These are phyloP conservation scores for Anoplophora glabripennis DNA, from an alignment of 1,140 invertebrate species.

Conservation along the genomic window DNA sequence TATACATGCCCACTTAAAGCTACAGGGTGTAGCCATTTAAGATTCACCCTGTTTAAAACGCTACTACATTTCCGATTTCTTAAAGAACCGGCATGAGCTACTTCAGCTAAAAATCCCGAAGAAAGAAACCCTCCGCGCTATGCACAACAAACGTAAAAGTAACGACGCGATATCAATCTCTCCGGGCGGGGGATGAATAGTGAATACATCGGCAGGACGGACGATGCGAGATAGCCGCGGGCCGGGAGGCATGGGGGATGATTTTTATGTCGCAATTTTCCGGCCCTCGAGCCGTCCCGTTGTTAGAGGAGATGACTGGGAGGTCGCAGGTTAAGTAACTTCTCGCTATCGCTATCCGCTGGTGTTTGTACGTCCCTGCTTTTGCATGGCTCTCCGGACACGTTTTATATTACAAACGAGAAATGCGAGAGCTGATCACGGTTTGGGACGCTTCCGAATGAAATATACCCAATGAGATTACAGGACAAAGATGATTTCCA, in stretches of 20 bases:
- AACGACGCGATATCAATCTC: constrained; percentile 32
- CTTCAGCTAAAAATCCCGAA: too few relatives aligned
- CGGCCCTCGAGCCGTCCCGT: constrained; percentile 36
- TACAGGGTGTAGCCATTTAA: too few relatives aligned
- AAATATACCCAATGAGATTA: too few relatives aligned
- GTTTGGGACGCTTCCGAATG: background rate
- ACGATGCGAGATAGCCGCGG: constrained; percentile 30
- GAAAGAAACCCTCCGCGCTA: background rate
- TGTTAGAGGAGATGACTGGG: constrained; percentile 34
- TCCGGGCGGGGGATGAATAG: constrained; percentile 27
- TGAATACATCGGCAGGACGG: constrained; percentile 33
- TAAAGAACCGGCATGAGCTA: too few relatives aligned
- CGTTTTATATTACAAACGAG: background rate
- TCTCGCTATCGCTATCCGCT: constrained; percentile 15
- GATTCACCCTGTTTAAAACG: too few relatives aligned
- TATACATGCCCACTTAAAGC: too few relatives aligned
- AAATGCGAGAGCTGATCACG: background rate
- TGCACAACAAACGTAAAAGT: constrained; percentile 10
- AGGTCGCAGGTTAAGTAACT: constrained; percentile 41
- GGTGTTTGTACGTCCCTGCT: too few relatives aligned
- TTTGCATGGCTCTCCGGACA: too few relatives aligned
- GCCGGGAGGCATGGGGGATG: constrained; percentile 22
- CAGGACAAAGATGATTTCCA: too few relatives aligned
- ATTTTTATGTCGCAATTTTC: constrained; percentile 43
- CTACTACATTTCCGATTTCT: too few relatives aligned